Evolutionary conservation across 2,797 vertebrate species (phyloP), one percentile per base, ranked within the genome.

Genomic region (Eospalax fontanierii): DNA sequence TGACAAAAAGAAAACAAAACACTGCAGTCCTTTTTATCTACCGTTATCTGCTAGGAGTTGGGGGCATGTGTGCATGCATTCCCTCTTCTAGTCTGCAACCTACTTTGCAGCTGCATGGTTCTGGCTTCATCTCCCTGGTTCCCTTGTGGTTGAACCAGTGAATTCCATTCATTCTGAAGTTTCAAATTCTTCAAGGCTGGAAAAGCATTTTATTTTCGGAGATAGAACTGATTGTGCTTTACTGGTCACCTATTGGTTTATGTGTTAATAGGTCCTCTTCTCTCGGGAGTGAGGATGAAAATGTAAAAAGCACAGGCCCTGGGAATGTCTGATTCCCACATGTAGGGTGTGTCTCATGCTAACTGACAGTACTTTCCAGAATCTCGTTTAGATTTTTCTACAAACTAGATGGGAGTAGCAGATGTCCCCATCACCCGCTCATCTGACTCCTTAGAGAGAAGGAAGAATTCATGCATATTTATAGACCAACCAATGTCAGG

Each of bases 61-160:
- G 28, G 4, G 63, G 66, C 14, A 35, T 4, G 3, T 28, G 1
- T 2, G 1, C 15, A 35, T 33, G 26, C 3, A 11, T 6, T 2
- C 46, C 46, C 18, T 2, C 4, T 16, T 7, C 12, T 1, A 9
- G 28, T 6, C 8, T 61, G 4, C 11, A 14, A 16, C 33, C 50
- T 24, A 4, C 28, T 43, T 74, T 50, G 5, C 50, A 11, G 59
- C 50, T 26, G 5, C 14, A 46, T 21, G 16, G 5, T 0, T 8
- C 30, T 30, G 43, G 1, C 16, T 26, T 88, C 38, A 63, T 70
- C 15, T 16, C 54, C 2, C 15, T 38, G 76, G 12, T 12, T 30
- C 63, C 11, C 19, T 57, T 81, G 0, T 22, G 73, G 0, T 79
- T 43, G n/a, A 95, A 6, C 11, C 65, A 87, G 15, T 76, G 83